A percentile compares a stretch with the other conserved stretches of the same genome.
Evolutionary conservation across 1,140 invertebrate species (phyloP).

Genomic region (Ooceraea biroi): DNA sequence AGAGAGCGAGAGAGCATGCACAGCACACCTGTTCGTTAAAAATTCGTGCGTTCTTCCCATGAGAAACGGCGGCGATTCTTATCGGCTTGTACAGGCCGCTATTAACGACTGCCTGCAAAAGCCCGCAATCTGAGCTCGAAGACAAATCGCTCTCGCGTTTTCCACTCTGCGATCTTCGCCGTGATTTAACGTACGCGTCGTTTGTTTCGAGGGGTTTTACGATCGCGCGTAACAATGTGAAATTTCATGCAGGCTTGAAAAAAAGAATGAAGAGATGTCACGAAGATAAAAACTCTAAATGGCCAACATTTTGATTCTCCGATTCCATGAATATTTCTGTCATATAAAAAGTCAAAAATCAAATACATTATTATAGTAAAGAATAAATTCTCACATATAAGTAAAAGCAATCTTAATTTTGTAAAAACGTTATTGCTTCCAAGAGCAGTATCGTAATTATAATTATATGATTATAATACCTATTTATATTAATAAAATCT

Average conservation of each 20-base stretch:
- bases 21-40: slow-evolving; percentile 61
- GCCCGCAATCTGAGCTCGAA: slow-evolving; percentile 75
- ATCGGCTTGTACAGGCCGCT: slow-evolving; percentile 74
- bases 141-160: slow-evolving; percentile 75
- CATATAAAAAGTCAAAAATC: too few species aligned
- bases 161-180: slow-evolving; percentile 63
- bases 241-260: slow-evolving; percentile 49
- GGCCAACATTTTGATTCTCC: neutral
- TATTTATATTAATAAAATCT: too few species aligned
- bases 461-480: too few species aligned
- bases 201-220: slow-evolving; percentile 68
- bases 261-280: neutral
- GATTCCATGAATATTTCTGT: too few species aligned
- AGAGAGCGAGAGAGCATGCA: neutral
- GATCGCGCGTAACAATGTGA: slow-evolving; percentile 35
- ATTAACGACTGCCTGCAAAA: slow-evolving; percentile 78
- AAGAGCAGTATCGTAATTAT: too few species aligned
- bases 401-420: too few species aligned
- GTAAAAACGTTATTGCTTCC: too few species aligned
- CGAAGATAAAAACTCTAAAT: slow-evolving; percentile 12
- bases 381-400: too few species aligned
- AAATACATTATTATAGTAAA: too few species aligned
- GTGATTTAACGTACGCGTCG: slow-evolving; percentile 68
- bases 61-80: slow-evolving; percentile 77
- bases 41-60: slow-evolving; percentile 70